Evolutionary conservation across 2,797 vertebrate species (phyloP).

Genomic region (Darevskia mixta): DNA sequence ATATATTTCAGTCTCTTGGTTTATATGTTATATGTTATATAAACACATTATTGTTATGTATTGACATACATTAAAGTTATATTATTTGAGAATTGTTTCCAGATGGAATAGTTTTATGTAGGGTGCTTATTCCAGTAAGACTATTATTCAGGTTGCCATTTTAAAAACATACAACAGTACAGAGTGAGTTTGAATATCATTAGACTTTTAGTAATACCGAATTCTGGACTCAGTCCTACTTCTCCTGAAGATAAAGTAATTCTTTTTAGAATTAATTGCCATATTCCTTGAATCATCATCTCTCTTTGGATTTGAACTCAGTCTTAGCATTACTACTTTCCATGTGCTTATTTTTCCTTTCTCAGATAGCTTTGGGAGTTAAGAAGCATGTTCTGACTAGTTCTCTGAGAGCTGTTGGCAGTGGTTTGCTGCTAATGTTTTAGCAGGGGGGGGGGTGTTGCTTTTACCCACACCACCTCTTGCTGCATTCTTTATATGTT

Average conservation of each 20-base stretch:
- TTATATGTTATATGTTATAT: not conserved
- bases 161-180: not conserved
- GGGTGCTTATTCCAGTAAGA: rapidly evolving
- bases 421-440: not conserved
- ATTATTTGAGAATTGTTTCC: not conserved
- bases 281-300: not conserved
- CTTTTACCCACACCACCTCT: not conserved
- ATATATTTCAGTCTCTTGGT: rapidly evolving
- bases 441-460: not conserved
- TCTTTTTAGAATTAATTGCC: not conserved
- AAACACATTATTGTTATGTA: too few relatives aligned
- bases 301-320: not conserved
- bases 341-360: not conserved
- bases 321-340: not conserved
- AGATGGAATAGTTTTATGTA: not conserved
- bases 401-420: not conserved
- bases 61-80: not conserved
- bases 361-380: rapidly evolving
- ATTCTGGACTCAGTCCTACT: not conserved
- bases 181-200: not conserved
- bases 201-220: not conserved
- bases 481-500: not conserved
- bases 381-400: not conserved
- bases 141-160: not conserved
- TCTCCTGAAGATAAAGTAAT: rapidly evolving